These are phyloP conservation scores for Heliconius melpomene DNA, from an alignment of 1,140 invertebrate genomes.

Conservation along the genomic window DNA sequence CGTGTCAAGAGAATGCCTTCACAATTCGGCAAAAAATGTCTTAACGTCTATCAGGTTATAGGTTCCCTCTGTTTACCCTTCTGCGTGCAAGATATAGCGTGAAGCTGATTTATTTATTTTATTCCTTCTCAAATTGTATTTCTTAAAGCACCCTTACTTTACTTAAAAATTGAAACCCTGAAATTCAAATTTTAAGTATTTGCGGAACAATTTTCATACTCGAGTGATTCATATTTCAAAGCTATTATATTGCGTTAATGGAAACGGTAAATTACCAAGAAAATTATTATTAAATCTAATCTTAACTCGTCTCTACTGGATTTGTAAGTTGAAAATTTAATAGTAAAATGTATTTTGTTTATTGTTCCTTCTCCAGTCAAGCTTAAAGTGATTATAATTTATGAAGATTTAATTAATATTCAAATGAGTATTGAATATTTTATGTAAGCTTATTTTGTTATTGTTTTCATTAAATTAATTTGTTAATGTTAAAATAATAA, in stretches of 20 bases:
- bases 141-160: neutral
- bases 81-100: too few relatives aligned
- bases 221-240: conserved; percentile 12
- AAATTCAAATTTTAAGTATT: too few relatives aligned
- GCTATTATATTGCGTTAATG: conserved; percentile 17
- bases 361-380: neutral
- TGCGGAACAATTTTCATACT: neutral
- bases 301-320: neutral
- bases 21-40: too few relatives aligned
- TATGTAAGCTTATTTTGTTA: neutral
- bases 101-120: too few relatives aligned
- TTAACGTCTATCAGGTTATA: too few relatives aligned
- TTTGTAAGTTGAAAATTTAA: conserved; percentile 11
- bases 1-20: too few relatives aligned
- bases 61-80: too few relatives aligned
- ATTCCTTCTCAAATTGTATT: neutral
- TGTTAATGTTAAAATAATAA: too few relatives aligned
- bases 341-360: neutral
- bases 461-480: neutral
- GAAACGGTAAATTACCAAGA: conserved; percentile 6
- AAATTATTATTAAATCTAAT: conserved; percentile 33
- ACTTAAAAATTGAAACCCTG: too few relatives aligned
- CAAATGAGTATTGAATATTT: neutral
- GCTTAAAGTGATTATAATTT: neutral
- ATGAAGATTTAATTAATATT: neutral